Conservation (phyloP, 2,113 vertebrate genomes). For the Esox niger region DNA sequence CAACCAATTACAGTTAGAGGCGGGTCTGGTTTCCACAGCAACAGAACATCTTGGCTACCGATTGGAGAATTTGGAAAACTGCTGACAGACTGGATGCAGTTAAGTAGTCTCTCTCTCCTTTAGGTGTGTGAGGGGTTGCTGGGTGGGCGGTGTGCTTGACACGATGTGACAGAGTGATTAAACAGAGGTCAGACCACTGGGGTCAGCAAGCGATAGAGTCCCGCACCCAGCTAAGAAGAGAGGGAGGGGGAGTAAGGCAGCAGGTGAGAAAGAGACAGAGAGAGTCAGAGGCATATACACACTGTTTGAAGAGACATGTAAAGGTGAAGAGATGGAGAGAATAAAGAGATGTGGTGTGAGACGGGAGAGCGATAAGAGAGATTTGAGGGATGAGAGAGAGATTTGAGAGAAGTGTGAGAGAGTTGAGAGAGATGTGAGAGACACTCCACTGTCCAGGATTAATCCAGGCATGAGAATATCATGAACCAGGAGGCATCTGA, state of each 20-base stretch:
- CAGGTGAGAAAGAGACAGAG: neutral
- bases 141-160: slow-evolving; percentile 13
- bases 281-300: neutral
- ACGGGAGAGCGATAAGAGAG: no score
- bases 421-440: neutral
- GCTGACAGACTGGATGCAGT: slow-evolving; percentile 53
- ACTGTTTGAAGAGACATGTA: neutral
- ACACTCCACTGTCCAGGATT: neutral
- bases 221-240: neutral
- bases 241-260: neutral
- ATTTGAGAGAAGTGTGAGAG: neutral
- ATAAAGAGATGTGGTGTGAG: no score
- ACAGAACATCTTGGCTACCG: slow-evolving; percentile 71
- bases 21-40: slow-evolving; percentile 77
- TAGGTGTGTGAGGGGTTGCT: slow-evolving; percentile 10
- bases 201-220: slow-evolving; percentile 11
- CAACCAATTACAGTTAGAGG: slow-evolving; percentile 75
- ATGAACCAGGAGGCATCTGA: neutral
- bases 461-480: neutral
- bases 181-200: slow-evolving; percentile 14
- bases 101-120: slow-evolving; percentile 3
- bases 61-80: slow-evolving; percentile 52
- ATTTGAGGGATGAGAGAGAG: neutral
- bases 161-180: slow-evolving; percentile 23
- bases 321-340: neutral